Evolutionary conservation across 2,888 invertebrate genomes (phyloP).

Genomic region (Parochlus steinenii): DNA sequence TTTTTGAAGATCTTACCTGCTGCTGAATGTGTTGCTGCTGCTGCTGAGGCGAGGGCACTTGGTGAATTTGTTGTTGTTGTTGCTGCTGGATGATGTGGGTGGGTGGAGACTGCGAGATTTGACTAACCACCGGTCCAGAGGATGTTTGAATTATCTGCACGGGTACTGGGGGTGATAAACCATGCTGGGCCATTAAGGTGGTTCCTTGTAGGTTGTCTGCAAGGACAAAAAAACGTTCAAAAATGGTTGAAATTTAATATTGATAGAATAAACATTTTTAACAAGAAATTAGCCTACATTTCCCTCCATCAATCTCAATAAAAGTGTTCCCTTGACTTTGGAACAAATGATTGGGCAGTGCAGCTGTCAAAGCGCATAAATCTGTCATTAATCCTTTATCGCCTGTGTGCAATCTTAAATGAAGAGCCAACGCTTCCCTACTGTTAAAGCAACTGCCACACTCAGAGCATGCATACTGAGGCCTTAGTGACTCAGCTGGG

Average conservation of each 20-base stretch:
- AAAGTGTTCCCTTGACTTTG: conserved; percentile 6
- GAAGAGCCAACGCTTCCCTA: conserved; percentile 60
- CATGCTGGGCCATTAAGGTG: conserved; percentile 8
- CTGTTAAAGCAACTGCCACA: conserved; percentile 47
- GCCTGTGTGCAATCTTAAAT: conserved; percentile 63
- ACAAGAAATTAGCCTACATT: conserved; percentile 16
- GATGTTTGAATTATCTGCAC: conserved; percentile 31
- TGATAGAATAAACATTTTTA: not conserved
- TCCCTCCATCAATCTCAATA: conserved; percentile 11
- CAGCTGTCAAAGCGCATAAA: conserved; percentile 62
- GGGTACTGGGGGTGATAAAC: conserved; percentile 25
- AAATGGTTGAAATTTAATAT: too few species aligned
- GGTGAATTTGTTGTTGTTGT: too few species aligned
- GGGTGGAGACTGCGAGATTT: conserved; percentile 24
- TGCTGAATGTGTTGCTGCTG: too few species aligned
- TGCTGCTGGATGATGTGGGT: too few species aligned
- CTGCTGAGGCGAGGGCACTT: too few species aligned
- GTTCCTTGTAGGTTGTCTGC: conserved; percentile 10
- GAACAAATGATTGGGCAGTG: conserved; percentile 49
- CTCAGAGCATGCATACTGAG: conserved; percentile 26
- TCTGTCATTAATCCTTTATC: conserved; percentile 67
- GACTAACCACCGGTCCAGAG: conserved; percentile 28
- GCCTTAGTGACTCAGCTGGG: conserved; percentile 7
- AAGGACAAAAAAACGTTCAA: not conserved
- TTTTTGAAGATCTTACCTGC: too few species aligned